Conservation (phyloP, 2,888 invertebrate genomes). For the Polietes domitor region DNA sequence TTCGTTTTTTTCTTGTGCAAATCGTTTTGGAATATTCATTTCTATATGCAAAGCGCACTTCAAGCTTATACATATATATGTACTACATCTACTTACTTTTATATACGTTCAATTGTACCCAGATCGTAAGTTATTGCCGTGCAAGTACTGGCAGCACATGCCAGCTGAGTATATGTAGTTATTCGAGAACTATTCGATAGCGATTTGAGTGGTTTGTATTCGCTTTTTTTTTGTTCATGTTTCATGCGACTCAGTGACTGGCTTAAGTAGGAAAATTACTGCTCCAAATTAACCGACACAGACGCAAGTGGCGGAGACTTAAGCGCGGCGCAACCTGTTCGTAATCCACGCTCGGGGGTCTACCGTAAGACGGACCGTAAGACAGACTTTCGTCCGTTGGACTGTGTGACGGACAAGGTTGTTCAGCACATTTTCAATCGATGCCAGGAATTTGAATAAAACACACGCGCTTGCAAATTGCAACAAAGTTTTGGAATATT, state of each 20-base stretch:
- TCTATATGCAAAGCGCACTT: background rate
- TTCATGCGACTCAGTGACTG: background rate
- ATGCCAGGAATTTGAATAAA: background rate
- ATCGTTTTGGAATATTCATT: conserved; percentile 37
- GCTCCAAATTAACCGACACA: background rate
- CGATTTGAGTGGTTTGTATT: background rate
- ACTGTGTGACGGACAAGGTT: background rate
- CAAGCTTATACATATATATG: background rate
- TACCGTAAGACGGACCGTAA: too few relatives aligned
- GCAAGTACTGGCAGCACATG: background rate
- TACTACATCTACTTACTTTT: background rate
- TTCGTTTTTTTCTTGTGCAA: conserved; percentile 19
- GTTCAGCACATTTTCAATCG: background rate
- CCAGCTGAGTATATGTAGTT: background rate
- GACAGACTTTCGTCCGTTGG: background rate
- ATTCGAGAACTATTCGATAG: background rate
- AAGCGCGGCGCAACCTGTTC: too few relatives aligned
- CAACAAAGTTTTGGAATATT: conserved; percentile 11
- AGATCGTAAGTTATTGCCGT: background rate
- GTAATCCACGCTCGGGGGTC: too few relatives aligned
- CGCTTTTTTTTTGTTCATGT: background rate
- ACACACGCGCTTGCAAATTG: background rate
- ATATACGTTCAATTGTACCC: background rate
- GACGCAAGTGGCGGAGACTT: background rate
- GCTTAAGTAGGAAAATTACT: background rate